phyloP scores from a whole-genome alignment of 2,888 invertebrate genomes.

The Cryptocephalus moraei region DNA sequence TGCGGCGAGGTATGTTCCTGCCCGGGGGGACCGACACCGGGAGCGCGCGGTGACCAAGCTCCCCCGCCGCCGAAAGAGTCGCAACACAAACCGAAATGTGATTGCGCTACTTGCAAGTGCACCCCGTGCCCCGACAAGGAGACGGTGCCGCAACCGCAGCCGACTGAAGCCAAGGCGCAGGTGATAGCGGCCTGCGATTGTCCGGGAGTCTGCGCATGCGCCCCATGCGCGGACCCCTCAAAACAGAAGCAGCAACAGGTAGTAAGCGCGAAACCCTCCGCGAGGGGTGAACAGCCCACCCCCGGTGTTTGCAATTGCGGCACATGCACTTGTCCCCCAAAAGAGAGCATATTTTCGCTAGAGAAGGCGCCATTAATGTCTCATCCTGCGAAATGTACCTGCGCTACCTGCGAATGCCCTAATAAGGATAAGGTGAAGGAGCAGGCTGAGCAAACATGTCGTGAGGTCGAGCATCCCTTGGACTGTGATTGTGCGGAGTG shows the following conservation, averaged over 20 bases:
- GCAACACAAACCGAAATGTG: slow-evolving; percentile 1
- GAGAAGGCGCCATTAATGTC: background rate
- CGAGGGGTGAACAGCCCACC: background rate
- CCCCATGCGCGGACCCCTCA: slow-evolving; percentile 7
- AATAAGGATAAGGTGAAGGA: slow-evolving; percentile 3
- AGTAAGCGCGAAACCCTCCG: background rate
- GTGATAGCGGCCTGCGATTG: slow-evolving; percentile 3
- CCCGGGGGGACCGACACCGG: background rate
- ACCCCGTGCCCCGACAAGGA: slow-evolving; percentile 7
- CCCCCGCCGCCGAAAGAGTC: slow-evolving; percentile 1
- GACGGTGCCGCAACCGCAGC: background rate
- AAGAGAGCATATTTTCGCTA: background rate
- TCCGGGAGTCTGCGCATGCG: slow-evolving; percentile 2
- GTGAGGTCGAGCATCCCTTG: slow-evolving; percentile 2
- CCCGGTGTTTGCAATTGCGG: background rate
- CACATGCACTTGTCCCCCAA: background rate
- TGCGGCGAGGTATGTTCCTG: slow-evolving; percentile 1
- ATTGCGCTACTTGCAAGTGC: slow-evolving; percentile 8
- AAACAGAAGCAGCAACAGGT: background rate
- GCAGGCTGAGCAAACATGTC: background rate
- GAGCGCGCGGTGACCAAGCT: background rate
- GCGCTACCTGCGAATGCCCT: slow-evolving; percentile 9
- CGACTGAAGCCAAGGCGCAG: background rate
- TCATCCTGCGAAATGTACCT: slow-evolving; percentile 4
- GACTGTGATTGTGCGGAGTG: slow-evolving; percentile 8